Base-by-base conservation (phyloP, 2,113 vertebrate genomes). In the Alouatta palliata region DNA sequence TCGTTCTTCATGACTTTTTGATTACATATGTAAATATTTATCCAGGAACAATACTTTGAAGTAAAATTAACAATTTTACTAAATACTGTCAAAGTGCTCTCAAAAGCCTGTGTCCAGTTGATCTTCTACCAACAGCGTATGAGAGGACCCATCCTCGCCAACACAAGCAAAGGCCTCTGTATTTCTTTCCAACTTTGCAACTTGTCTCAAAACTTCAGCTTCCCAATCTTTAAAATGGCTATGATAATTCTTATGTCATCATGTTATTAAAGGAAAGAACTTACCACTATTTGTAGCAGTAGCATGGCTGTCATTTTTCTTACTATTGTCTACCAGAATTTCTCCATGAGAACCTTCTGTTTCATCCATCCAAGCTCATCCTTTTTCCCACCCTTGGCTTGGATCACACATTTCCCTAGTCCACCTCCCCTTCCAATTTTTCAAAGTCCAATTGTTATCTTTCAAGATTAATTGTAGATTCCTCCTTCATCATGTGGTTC, bases 261-360 rank as follows among this genome's bases (percentile, higher is more conserved):
- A 1, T 66, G 20, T 52, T 79, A 52, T 25, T 47, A 30, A 91
- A 45, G 52, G 21, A 79, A 82, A 92, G 86, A 92, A 68, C 13
- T 30, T 2, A 30, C 0, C 35, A n/a, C 7, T 6, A 3, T 27
- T 35, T 12, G 6, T 4, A 17, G 25, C 1, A 43, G 61, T 6
- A 19, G 35, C 21, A 30, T 9, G 21, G 82, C 21, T 37, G 6
- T 19, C 25, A 43, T 49, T 21, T 43, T 75, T 49, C 75, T 83
- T 35, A 17, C 32, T 8, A 0, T 7, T 37, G 17, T 8, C 71
- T 58, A 5, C 58, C 10, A 45, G 30, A 25, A 8, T 49, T 73
- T 23, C 35, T 61, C 66, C 71, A 79, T 10, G 16, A 13, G 77
- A 58, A 49, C 23, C 35, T 79, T 66, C 32, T n/a, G 4, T 54